Evolutionary conservation across 2,888 invertebrate species (phyloP).

Genomic region (Strigamia maritima): DNA sequence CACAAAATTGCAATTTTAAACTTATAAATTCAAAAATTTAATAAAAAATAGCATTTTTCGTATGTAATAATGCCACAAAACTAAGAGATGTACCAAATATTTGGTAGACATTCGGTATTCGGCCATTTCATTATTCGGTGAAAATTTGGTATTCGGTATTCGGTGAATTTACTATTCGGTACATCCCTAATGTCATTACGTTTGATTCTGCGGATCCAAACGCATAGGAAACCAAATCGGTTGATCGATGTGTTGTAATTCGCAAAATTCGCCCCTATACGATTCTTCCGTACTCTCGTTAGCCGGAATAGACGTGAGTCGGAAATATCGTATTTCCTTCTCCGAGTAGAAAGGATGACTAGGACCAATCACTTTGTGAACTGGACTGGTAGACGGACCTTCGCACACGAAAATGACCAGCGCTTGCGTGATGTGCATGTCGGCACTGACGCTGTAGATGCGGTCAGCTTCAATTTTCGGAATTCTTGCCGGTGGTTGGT

Average conservation of each 20-base stretch:
- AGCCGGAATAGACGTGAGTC: neutral
- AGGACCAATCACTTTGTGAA: neutral
- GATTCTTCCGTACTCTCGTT: neutral
- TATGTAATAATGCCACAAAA: too few species aligned
- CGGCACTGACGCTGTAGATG: neutral
- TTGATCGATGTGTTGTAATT: neutral
- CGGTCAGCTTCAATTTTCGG: neutral
- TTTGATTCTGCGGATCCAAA: neutral
- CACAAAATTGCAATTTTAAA: too few species aligned
- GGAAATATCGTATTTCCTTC: neutral
- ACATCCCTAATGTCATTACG: neutral
- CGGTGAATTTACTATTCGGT: too few species aligned
- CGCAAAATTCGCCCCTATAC: neutral
- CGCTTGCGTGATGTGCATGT: conserved; percentile 8
- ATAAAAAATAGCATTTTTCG: neutral
- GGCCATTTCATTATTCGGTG: too few species aligned
- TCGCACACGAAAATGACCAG: neutral
- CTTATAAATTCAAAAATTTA: too few species aligned
- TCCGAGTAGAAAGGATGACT: neutral
- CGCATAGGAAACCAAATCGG: neutral
- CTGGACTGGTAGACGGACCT: neutral
- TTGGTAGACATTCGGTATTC: too few species aligned
- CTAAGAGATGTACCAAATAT: too few species aligned
- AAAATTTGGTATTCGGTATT: too few species aligned
- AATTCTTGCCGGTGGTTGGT: neutral